These are phyloP conservation scores for Parnassius apollo DNA, from an alignment of 2,888 invertebrate species.

Conservation along the genomic window DNA sequence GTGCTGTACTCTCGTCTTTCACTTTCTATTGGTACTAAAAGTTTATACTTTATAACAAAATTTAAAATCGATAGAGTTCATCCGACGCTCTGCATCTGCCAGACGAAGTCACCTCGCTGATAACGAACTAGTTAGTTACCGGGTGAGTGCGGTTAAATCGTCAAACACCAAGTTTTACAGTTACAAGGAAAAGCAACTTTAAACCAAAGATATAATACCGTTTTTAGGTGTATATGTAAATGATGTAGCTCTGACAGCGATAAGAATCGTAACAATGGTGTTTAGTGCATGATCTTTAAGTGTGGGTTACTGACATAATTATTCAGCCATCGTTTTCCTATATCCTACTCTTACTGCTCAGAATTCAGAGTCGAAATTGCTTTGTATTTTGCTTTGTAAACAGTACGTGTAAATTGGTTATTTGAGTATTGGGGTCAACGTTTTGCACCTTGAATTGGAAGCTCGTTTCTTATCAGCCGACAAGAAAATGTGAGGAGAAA, in stretches of 20 bases:
- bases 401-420: constrained; percentile 23
- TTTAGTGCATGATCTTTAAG: constrained; percentile 28
- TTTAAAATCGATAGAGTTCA: constrained; percentile 10
- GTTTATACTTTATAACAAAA: too few species aligned
- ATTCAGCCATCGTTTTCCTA: constrained; percentile 25
- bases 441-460: constrained; percentile 66
- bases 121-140: constrained; percentile 45
- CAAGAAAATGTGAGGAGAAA: constrained; percentile 63
- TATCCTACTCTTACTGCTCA: background rate
- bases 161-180: background rate
- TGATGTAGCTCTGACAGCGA: constrained; percentile 17
- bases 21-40: too few species aligned
- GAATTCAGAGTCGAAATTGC: constrained; percentile 33
- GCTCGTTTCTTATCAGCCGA: constrained; percentile 63
- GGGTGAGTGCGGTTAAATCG: constrained; percentile 17
- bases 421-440: constrained; percentile 64
- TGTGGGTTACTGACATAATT: constrained; percentile 34
- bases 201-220: constrained; percentile 13
- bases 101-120: constrained; percentile 39
- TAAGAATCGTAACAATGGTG: constrained; percentile 29
- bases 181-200: constrained; percentile 26
- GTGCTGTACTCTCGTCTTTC: too few species aligned
- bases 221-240: background rate
- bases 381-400: constrained; percentile 10
- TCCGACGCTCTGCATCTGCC: constrained; percentile 38